Conservation (phyloP, 1,140 invertebrate species). For the Aleiodes sp. region DNA sequence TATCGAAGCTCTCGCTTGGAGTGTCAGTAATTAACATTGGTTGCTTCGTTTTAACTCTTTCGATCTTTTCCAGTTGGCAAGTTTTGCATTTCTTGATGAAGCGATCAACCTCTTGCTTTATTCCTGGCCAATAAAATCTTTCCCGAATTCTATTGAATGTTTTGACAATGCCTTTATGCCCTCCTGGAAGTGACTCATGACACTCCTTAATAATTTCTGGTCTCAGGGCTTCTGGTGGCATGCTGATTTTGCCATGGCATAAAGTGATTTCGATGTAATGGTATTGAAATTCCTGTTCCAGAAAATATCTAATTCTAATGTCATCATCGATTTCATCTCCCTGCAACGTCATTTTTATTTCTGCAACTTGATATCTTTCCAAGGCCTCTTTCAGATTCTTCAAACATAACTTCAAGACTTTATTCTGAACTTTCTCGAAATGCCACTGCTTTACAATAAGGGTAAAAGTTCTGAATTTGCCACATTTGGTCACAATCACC, state of each 20-base stretch:
- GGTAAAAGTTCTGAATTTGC: not conserved
- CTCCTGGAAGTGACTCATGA: not conserved
- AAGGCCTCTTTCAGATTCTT: not conserved
- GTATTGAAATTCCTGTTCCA: not conserved
- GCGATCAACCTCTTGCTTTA: not conserved
- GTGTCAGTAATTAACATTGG: constrained; percentile 43
- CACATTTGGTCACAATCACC: not conserved
- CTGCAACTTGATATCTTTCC: not conserved
- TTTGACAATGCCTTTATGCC: not conserved
- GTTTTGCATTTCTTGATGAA: not conserved
- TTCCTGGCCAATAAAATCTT: no score
- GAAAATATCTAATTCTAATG: not conserved
- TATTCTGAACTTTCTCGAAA: not conserved
- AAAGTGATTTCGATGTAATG: not conserved
- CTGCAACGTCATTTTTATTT: not conserved
- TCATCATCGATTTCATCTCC: not conserved
- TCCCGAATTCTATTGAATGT: no score
- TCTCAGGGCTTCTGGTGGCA: not conserved
- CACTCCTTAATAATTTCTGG: not conserved
- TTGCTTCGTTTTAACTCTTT: not conserved
- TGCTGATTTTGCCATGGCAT: not conserved
- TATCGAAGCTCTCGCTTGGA: constrained; percentile 30
- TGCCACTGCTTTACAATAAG: not conserved
- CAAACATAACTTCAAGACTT: not conserved
- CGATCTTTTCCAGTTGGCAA: constrained; percentile 10